phyloP scores from a whole-genome alignment of 2,113 vertebrate genomes.

The Anoura caudifer region DNA sequence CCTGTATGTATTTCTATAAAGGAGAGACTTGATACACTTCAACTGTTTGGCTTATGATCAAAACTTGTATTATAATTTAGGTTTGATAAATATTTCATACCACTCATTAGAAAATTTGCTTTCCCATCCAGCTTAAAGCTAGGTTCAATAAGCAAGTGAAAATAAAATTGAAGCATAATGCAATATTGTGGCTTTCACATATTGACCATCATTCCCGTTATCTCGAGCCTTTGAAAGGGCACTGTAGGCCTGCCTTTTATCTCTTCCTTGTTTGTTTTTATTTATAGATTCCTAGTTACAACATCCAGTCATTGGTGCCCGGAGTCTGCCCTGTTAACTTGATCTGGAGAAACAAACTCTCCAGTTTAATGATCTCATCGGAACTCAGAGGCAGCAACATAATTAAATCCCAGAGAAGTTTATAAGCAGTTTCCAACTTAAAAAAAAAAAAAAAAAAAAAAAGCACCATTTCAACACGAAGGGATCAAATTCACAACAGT shows the following conservation, averaged over 20 bases:
- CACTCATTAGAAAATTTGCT: slow-evolving; percentile 6
- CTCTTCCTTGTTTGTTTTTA: slow-evolving; percentile 32
- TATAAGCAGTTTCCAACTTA: background rate
- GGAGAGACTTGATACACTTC: slow-evolving; percentile 13
- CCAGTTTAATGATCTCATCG: background rate
- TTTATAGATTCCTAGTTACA: slow-evolving; percentile 23
- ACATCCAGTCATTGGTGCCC: background rate
- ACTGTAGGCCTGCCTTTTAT: background rate
- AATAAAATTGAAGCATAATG: slow-evolving; percentile 38
- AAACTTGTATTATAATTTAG: slow-evolving; percentile 55
- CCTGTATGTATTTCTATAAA: slow-evolving; percentile 31
- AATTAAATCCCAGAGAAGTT: slow-evolving; percentile 16
- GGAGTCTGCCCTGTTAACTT: background rate
- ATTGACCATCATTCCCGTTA: slow-evolving; percentile 17
- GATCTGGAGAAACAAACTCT: slow-evolving; percentile 20
- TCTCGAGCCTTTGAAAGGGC: slow-evolving; percentile 21
- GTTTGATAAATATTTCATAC: slow-evolving; percentile 64
- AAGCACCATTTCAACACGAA: background rate
- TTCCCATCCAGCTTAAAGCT: slow-evolving; percentile 45
- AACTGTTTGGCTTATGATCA: slow-evolving; percentile 44
- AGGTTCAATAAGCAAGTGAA: slow-evolving; percentile 43
- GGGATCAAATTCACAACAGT: background rate
- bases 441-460: background rate
- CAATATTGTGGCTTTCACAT: slow-evolving; percentile 44
- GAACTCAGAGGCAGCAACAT: background rate